Base-by-base conservation (phyloP, 2,113 vertebrate genomes). In the Anoplopoma fimbria region DNA sequence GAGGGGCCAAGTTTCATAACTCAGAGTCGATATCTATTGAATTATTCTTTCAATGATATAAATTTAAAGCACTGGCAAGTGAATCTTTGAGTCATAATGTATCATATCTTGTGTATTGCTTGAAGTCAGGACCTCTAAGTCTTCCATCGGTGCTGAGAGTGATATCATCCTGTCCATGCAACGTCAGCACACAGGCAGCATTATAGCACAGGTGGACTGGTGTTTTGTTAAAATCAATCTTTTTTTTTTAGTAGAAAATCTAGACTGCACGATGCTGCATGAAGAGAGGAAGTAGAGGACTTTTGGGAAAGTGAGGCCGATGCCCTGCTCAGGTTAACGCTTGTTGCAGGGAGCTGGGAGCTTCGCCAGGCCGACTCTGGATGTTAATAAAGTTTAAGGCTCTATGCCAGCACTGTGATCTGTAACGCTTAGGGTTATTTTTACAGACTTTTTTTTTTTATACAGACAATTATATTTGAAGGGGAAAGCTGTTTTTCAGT, bases 341-440 rank as follows among this genome's bases (percentile, higher is more conserved):
- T 51, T 85, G 67, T 85, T 72, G 57, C 75, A 75, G 85, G 84
- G 81, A 89, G 83, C 78, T 58, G 83, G 85, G 89, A 88, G 79
- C 31, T 34, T 25, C 4, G 88, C 92, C 93, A 92, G 89, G 31
- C 79, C 9, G 58, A 89, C 75, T 79, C 81, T 92, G 83, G 88
- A 91, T 90, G 91, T 93, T 94, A 93, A 94, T 94, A 94, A 93
- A 93, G 88, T 85, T 87, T 82, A 51, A 70, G 91, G 87, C 88
- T 84, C 55, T 9, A 40, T 82, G 91, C 90, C 91, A 93, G 90
- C 75, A 34, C 86, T 91, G 83, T 91, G 87, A 92, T 94, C 93
- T 88, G 86, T 51, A 79, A 73, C 47, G 92, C 93, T 92, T 60
- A 34, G 81, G 93, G 94, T 87, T 95, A 90, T 95, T 95, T 94